Evolutionary conservation across 2,113 vertebrate species (phyloP), one percentile per base, ranked within the genome.

Genomic region (Pomatorhinus ruficollis): DNA sequence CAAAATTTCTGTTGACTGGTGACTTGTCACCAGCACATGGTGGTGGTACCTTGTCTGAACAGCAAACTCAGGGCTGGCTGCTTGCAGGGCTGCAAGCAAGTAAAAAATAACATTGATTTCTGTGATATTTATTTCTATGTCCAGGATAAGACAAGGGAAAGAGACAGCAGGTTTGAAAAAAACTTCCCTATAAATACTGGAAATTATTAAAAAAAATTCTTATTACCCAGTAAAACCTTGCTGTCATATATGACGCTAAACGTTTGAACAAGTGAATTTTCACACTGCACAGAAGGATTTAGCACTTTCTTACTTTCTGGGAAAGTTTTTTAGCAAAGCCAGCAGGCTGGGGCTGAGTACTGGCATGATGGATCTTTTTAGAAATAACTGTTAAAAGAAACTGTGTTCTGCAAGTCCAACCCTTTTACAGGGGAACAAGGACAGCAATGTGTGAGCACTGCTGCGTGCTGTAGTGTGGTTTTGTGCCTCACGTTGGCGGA

Each of bases 351-450:
- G 90, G 60, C 70, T 74, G 60, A 37, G 59, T 24, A 57, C 18
- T 77, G 53, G 86, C 56, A 75, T 17, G 86, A 92, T 25, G 66
- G 70, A 92, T 79, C 66, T 57, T 87, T 89, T 80, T 18, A 77
- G 87, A 89, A 94, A 89, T 52, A 74, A 66, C 80, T 52, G 69
- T 92, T 93, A 86, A 95, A 96, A 93, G 93, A 80, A 91, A 85
- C 66, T 83, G 83, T 95, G 90, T 95, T 95, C 81, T 18, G 14
- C 45, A 33, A 70, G 75, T 69, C 87, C 74, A 77, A 7, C 74
- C 86, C 92, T 96, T 89, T 65, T 60, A 7, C 2, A 57, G 66
- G 69, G 87, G 56, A 95, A 94, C 95, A 94, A 92, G 95, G 91
- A 21, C 82, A 81, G 95, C 89, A 93, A 93, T 83, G 93, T 94